phyloP scores from a whole-genome alignment of 2,888 invertebrate species.

The Ormia ochracea region DNA sequence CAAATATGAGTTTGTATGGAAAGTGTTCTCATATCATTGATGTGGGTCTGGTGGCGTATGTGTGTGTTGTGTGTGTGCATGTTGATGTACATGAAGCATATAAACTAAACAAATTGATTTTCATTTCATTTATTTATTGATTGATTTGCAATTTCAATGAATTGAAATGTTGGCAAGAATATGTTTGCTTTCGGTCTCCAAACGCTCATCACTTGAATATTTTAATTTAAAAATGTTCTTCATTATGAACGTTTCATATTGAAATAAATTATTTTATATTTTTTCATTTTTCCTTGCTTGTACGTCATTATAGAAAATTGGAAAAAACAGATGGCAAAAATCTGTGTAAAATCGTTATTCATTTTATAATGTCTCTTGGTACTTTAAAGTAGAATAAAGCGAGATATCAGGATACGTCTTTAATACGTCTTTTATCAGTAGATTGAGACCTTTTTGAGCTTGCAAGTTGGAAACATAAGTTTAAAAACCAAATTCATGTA shows the following conservation, averaged over 20 bases:
- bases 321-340: not conserved
- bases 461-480: no score
- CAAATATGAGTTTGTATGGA: no score
- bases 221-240: slow-evolving; percentile 43
- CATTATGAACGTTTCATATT: slow-evolving; percentile 25
- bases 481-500: no score
- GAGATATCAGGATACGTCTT: no score
- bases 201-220: slow-evolving; percentile 49
- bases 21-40: no score
- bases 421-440: no score
- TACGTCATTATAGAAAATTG: not conserved
- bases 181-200: not conserved
- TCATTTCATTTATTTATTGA: slow-evolving; percentile 61
- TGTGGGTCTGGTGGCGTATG: no score
- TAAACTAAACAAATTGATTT: slow-evolving; percentile 57
- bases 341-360: no score
- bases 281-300: slow-evolving; percentile 12
- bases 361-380: no score
- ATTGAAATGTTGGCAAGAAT: slow-evolving; percentile 7
- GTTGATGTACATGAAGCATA: slow-evolving; percentile 2
- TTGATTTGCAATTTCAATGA: slow-evolving; percentile 57
- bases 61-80: not conserved
- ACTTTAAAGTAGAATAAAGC: no score
- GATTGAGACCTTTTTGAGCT: no score
- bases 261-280: slow-evolving; percentile 18